Percentiles rank a stretch among this genome's conserved stretches.
These are phyloP conservation scores for Odocoileus hemionus DNA, from an alignment of 2,113 vertebrate species.

Conservation along the genomic window DNA sequence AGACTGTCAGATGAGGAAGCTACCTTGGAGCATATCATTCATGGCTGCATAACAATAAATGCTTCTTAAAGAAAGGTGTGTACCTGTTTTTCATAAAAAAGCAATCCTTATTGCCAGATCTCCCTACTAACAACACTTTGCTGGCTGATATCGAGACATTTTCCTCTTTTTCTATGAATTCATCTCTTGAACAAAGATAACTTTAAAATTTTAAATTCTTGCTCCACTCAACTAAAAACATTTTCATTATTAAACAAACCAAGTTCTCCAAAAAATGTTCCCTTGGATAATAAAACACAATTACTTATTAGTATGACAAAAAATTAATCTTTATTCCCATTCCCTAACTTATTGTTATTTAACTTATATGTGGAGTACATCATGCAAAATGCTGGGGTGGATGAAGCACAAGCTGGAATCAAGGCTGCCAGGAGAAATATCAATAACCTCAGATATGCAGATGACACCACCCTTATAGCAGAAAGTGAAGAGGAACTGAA, in stretches of 20 bases:
- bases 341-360: neutral
- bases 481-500: neutral
- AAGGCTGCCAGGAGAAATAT: neutral
- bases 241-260: neutral
- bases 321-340: neutral
- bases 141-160: neutral
- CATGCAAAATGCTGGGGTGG: neutral
- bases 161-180: neutral
- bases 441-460: neutral
- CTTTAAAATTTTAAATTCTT: neutral
- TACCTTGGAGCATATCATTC: neutral
- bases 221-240: neutral
- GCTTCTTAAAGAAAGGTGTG: neutral
- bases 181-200: neutral
- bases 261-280: neutral
- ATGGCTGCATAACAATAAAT: neutral
- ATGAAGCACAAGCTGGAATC: neutral
- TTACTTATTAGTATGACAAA: neutral
- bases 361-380: neutral
- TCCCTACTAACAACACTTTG: neutral
- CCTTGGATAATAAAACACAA: neutral
- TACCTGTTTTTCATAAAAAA: neutral
- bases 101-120: neutral
- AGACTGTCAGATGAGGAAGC: neutral
- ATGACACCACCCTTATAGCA: neutral